Conservation (phyloP, 1,140 invertebrate species). For the Neelides sp. region DNA sequence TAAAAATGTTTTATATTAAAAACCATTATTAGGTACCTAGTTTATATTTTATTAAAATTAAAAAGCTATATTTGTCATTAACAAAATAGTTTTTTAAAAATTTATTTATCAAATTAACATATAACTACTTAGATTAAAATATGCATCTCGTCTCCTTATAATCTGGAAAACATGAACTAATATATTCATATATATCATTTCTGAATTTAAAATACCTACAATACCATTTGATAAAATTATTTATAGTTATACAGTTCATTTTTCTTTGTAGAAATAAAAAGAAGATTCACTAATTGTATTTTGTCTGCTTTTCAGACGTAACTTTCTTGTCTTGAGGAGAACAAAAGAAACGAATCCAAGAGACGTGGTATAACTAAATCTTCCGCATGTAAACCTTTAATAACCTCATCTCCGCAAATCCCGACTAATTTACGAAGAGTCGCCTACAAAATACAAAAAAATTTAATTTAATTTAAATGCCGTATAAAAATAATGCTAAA, state of each 20-base stretch:
- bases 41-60: too few relatives aligned
- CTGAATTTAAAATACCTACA: not conserved
- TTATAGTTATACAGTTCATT: not conserved
- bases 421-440: slow-evolving; percentile 53
- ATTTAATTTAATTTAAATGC: slow-evolving; percentile 12
- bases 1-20: too few relatives aligned
- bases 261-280: not conserved
- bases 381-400: slow-evolving; percentile 42
- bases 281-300: not conserved
- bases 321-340: slow-evolving; percentile 54
- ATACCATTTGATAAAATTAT: not conserved
- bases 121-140: too few relatives aligned
- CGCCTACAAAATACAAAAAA: slow-evolving; percentile 42
- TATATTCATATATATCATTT: not conserved
- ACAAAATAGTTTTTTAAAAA: too few relatives aligned
- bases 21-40: too few relatives aligned
- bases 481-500: not conserved
- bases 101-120: too few relatives aligned
- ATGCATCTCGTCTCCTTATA: not conserved
- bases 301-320: slow-evolving; percentile 39
- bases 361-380: slow-evolving; percentile 52
- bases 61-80: too few relatives aligned
- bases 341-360: slow-evolving; percentile 55
- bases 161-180: not conserved
- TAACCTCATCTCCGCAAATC: slow-evolving; percentile 42